These are phyloP conservation scores for Xestia rhomboidea DNA, from an alignment of 2,888 invertebrate genomes.

Conservation along the genomic window DNA sequence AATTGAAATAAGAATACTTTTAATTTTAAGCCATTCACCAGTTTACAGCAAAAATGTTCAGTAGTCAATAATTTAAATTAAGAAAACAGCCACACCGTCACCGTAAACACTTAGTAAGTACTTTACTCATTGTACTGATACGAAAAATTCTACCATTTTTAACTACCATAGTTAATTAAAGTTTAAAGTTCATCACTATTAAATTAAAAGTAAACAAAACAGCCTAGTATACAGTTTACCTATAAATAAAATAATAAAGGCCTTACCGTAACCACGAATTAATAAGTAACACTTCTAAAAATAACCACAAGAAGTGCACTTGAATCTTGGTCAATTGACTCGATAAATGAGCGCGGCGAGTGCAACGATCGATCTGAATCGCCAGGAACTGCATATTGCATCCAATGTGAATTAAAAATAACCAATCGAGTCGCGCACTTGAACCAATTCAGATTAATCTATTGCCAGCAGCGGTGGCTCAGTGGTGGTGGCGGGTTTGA, in stretches of 20 bases:
- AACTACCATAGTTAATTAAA: neutral
- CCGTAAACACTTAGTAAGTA: too few species aligned
- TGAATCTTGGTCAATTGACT: neutral
- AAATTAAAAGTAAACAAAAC: neutral
- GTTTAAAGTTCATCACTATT: neutral
- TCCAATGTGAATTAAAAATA: neutral
- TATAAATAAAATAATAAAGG: neutral
- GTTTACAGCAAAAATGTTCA: neutral
- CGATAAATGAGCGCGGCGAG: neutral
- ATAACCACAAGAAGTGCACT: neutral
- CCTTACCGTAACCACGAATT: neutral
- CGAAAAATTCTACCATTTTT: neutral
- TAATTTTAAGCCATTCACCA: conserved; percentile 19
- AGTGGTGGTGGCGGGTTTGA: too few species aligned
- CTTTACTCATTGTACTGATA: too few species aligned
- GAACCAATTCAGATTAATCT: too few species aligned
- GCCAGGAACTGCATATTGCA: neutral
- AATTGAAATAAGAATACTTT: neutral
- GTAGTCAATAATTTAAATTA: neutral
- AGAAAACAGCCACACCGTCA: too few species aligned
- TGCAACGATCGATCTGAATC: conserved; percentile 23
- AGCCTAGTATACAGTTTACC: neutral
- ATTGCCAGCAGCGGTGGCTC: too few species aligned
- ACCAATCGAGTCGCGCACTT: too few species aligned
- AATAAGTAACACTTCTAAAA: neutral